Conservation (phyloP, 2,888 invertebrate genomes). For the Andrena haemorrhoa region DNA sequence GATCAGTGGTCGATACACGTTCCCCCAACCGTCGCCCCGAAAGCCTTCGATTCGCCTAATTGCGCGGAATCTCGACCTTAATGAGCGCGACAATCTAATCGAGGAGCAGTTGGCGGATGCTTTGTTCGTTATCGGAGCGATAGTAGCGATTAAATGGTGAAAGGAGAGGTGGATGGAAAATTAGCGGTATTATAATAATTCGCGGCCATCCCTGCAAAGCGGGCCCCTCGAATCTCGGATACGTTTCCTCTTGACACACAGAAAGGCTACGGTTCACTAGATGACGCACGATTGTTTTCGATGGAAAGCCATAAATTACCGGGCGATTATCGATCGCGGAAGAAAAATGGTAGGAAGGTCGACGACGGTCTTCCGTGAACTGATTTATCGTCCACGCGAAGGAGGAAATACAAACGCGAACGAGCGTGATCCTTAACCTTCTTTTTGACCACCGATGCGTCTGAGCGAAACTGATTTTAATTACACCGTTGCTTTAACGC, state of each 20-base stretch:
- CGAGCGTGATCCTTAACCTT: background rate
- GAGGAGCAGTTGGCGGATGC: background rate
- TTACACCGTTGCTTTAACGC: conserved; percentile 53
- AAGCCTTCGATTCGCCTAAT: conserved; percentile 33
- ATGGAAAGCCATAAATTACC: conserved; percentile 26
- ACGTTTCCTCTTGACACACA: conserved; percentile 2
- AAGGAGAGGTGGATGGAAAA: conserved; percentile 13
- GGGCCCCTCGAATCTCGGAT: background rate
- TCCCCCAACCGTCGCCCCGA: background rate
- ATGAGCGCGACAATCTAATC: conserved; percentile 23
- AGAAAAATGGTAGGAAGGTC: conserved; percentile 31
- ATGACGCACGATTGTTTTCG: conserved; percentile 27
- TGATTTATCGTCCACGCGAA: conserved; percentile 23
- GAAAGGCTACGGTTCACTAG: background rate
- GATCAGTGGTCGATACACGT: background rate
- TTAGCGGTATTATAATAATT: conserved; percentile 17
- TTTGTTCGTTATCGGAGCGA: conserved; percentile 14
- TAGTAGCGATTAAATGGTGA: background rate
- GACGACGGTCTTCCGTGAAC: background rate
- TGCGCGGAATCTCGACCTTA: conserved; percentile 21
- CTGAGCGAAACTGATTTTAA: conserved; percentile 46
- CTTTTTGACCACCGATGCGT: background rate
- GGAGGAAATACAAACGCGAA: background rate
- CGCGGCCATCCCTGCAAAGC: background rate
- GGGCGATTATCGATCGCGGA: conserved; percentile 42